Evolutionary conservation across 2,797 vertebrate genomes (phyloP), one percentile per base, ranked within the genome.

Genomic region (Acipenser ruthenus): DNA sequence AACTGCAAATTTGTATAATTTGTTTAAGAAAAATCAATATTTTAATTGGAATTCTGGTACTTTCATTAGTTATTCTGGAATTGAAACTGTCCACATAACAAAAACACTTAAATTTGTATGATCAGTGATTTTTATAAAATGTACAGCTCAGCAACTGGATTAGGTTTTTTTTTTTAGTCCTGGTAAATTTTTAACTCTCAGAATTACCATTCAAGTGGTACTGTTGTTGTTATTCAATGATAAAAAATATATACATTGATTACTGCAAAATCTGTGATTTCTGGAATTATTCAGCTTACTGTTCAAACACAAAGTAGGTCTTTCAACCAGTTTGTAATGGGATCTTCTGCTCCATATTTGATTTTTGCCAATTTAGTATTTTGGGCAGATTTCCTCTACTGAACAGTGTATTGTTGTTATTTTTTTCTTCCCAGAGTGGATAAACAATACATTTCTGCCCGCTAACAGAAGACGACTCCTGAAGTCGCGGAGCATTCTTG

Each of bases 401-500:
- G 9, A 37, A 9, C 52, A 53, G 8, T 53, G 12, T 53, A 6
- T 10, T 47, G 8, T 59, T 56, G n/a, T 18, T n/a, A n/a, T n/a
- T 50, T 64, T 64, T 50, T 68, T 69, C 8, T 12, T n/a, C 50
- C n/a, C 50, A 80, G 77, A 74, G 23, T 78, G 70, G 71, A 67
- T 79, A 73, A 71, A 73, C 63, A 77, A 75, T 9, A 73, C 70
- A 12, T 73, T 77, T 74, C 65, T 80, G 62, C 74, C 74, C 47
- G 73, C 63, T 62, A 77, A 77, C 64, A 78, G 68, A 69, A 71
- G 68, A 50, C 13, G 56, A 10, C 75, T 78, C 53, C 70, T 65
- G 47, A 71, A 78, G 66, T 70, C 72, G 1, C 66, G 67, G 62
- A 71, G 13, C 47, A 66, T 73, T 51, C 70, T 79, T 7, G 69